Evolutionary conservation across 2,888 invertebrate species (phyloP).

Genomic region (Adelphocoris suturalis): DNA sequence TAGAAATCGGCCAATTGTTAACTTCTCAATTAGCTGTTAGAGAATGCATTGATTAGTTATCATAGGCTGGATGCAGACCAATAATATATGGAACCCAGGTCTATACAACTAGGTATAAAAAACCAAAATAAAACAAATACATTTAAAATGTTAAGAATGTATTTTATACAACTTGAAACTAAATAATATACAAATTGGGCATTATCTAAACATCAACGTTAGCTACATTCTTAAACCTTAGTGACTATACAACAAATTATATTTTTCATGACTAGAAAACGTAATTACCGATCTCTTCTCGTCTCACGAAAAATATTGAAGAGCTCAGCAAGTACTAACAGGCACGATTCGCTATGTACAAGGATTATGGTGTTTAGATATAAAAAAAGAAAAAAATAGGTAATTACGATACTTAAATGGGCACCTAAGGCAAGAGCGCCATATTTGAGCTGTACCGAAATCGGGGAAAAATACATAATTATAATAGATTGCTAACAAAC

Average conservation of each 20-base stretch:
- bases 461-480: too few relatives aligned
- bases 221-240: conserved; percentile 22
- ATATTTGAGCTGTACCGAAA: too few relatives aligned
- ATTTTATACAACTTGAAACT: conserved; percentile 1
- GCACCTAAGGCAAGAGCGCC: too few relatives aligned
- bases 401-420: too few relatives aligned
- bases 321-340: background rate
- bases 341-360: conserved; percentile 4
- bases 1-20: too few relatives aligned
- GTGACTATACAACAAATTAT: conserved; percentile 3
- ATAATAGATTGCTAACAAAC: too few relatives aligned
- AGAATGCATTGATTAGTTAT: too few relatives aligned
- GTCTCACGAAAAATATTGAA: background rate
- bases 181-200: conserved; percentile 5
- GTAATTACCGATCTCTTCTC: background rate
- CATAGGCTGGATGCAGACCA: too few relatives aligned
- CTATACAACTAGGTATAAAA: too few relatives aligned
- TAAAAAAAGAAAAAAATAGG: too few relatives aligned
- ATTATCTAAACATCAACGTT: background rate
- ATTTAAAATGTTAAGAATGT: background rate
- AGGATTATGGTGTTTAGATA: background rate
- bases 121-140: background rate
- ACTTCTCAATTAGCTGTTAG: too few relatives aligned
- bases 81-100: too few relatives aligned
- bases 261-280: conserved; percentile 24